Evolutionary conservation across 2,113 vertebrate genomes (phyloP).

Genomic region (Jaculus jaculus): DNA sequence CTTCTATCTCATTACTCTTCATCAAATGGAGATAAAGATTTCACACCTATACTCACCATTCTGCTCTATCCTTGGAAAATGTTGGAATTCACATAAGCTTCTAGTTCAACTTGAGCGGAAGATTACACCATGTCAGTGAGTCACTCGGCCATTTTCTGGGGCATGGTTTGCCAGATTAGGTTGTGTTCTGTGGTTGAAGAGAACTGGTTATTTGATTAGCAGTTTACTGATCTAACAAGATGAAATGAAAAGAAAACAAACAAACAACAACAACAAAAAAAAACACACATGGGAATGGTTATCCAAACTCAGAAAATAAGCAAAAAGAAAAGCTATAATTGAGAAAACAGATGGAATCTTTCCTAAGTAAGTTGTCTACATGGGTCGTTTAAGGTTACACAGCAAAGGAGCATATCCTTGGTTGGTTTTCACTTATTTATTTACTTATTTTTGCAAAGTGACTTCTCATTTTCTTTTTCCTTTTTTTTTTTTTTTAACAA

Average conservation of each 20-base stretch:
- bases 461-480: constrained; percentile 23
- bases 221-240: too few species aligned
- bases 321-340: not conserved
- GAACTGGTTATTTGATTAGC: too few species aligned
- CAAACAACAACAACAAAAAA: too few species aligned
- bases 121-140: not conserved
- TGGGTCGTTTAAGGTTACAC: not conserved
- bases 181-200: not conserved
- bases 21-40: not conserved
- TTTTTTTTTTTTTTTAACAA: constrained; percentile 38
- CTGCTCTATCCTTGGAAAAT: not conserved
- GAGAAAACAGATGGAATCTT: constrained; percentile 31
- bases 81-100: not conserved
- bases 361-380: not conserved
- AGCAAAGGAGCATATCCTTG: not conserved
- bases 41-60: not conserved
- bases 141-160: not conserved
- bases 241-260: too few species aligned
- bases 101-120: not conserved
- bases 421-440: not conserved
- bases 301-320: not conserved
- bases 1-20: not conserved
- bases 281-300: too few species aligned
- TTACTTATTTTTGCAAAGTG: constrained; percentile 1
- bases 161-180: not conserved